Evolutionary conservation across 2,888 invertebrate species (phyloP), one percentile per base, ranked within the genome.

Genomic region (Pollenia amentaria): DNA sequence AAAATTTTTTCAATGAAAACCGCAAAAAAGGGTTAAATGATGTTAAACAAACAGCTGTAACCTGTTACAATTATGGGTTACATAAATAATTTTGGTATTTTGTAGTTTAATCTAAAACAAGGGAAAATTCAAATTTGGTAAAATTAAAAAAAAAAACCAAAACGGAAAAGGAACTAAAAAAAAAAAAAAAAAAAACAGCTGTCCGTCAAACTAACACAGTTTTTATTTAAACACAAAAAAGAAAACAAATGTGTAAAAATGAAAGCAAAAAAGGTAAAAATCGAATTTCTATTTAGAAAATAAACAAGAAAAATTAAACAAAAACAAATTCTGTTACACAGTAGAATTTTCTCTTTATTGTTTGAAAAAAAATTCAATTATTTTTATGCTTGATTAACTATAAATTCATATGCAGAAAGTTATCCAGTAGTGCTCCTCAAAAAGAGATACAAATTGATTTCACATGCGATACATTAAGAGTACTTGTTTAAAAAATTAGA

Each of bases 41-140:
- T 57, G n/a, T 51, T 72, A 44, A 80, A 77, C 51, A 72, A 86
- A 82, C 86, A 86, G 73, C 82, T 86, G 86, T 86, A 85, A 82
- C 78, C 69, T 76, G 69, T 79, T 57, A 75, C 82, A 83, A 48
- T 57, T 78, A 70, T 75, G 73, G 69, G 51, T 86, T 86, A 86
- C 82, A 82, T 29, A 75, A 75, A 69, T 75, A 75, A 48, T 69
- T 75, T 75, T 69, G 67, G n/a, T 67, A 44, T 77, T 77, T 81
- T 67, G 53, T 77, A 75, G 42, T 70, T 70, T 51, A 60, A 82
- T 75, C n/a, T 70, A 60, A 77, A 78, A 75, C 78, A 82, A 75
- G 75, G 46, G 21, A 78, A 70, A 72, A 79, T 53, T 83, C 48
- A 53, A 60, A 64, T 62, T 57, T 29, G 8, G 40, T 18, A n/a